phyloP scores from a whole-genome alignment of 2,797 vertebrate genomes.

The Hoplostethus mediterraneus region DNA sequence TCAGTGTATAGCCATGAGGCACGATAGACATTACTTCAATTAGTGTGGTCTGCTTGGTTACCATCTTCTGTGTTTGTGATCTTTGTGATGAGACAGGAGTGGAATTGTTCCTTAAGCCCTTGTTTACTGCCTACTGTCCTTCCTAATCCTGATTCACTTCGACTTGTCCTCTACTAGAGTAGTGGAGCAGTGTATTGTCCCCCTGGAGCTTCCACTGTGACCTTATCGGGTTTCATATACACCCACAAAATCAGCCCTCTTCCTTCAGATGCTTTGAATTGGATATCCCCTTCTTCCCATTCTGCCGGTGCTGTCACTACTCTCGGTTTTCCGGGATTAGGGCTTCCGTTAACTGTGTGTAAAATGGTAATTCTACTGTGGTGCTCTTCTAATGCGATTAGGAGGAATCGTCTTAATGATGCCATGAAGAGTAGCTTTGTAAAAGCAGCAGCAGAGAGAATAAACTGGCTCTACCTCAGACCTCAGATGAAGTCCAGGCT shows the following conservation, averaged over 20 bases:
- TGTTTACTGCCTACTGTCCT: conserved; percentile 35
- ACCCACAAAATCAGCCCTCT: background rate
- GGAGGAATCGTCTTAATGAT: conserved; percentile 65
- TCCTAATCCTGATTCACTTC: conserved; percentile 56
- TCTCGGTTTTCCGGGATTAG: conserved; percentile 66
- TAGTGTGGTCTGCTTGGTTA: conserved; percentile 47
- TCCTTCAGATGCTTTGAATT: conserved; percentile 32
- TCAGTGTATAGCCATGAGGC: background rate
- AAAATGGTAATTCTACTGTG: conserved; percentile 62
- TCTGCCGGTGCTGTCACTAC: conserved; percentile 35
- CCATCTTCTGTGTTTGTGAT: conserved; percentile 26
- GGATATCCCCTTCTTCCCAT: conserved; percentile 19
- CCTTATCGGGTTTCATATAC: background rate
- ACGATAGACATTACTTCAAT: background rate
- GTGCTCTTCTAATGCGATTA: conserved; percentile 73
- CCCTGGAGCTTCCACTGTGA: background rate
- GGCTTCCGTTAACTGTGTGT: conserved; percentile 35
- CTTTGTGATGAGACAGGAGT: conserved; percentile 23
- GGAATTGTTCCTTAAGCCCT: conserved; percentile 51
- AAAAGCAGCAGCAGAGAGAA: conserved; percentile 30
- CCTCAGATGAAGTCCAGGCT: conserved; percentile 21
- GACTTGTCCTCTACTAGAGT: conserved; percentile 36
- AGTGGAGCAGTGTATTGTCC: conserved; percentile 11
- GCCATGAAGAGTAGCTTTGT: conserved; percentile 52
- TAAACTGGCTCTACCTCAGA: conserved; percentile 26